Percentiles rank a stretch among this genome's conserved stretches.
Conservation (phyloP, 2,113 vertebrate species). For the Heterochromis multidens region DNA sequence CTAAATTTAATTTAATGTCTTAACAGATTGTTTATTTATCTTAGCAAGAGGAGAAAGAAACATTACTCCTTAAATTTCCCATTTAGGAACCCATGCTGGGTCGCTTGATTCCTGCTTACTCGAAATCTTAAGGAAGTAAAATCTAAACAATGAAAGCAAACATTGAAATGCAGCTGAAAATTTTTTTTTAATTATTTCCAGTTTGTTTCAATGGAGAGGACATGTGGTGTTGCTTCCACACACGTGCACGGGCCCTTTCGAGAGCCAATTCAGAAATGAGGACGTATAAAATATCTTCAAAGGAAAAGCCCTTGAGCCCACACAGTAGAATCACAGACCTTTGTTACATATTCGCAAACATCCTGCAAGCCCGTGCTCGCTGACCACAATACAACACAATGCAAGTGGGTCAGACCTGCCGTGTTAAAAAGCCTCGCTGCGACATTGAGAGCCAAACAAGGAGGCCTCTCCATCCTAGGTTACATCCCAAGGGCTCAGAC, state of each 20-base stretch:
- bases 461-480: slow-evolving; percentile 10
- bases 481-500: slow-evolving; percentile 16
- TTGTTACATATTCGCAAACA: slow-evolving; percentile 51
- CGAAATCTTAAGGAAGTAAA: neutral
- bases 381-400: slow-evolving; percentile 37
- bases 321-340: slow-evolving; percentile 23
- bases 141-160: neutral
- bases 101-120: neutral
- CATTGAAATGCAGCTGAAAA: neutral
- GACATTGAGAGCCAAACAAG: slow-evolving; percentile 8
- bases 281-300: slow-evolving; percentile 44
- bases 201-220: neutral
- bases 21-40: neutral
- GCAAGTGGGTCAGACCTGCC: slow-evolving; percentile 57
- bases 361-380: slow-evolving; percentile 6
- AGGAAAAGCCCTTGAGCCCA: slow-evolving; percentile 47
- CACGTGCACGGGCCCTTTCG: slow-evolving; percentile 8
- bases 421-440: slow-evolving; percentile 21
- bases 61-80: neutral
- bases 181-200: neutral
- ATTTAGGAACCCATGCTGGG: neutral
- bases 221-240: neutral
- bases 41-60: neutral
- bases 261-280: slow-evolving; percentile 36
- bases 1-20: neutral